Base-by-base conservation (phyloP, 2,113 vertebrate species). In the Gasterosteus aculeatus region DNA sequence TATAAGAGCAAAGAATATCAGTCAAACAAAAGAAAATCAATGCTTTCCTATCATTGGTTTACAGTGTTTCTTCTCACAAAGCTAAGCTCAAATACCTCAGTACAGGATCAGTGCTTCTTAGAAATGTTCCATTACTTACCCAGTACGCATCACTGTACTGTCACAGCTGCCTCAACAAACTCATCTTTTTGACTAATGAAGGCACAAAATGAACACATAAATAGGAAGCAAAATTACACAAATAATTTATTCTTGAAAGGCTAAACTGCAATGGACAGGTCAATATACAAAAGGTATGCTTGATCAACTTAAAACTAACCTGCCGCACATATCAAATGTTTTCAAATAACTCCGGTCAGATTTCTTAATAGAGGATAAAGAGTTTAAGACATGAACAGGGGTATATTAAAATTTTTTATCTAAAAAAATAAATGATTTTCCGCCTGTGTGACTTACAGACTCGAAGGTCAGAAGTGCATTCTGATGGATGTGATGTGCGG, bases 151-250 rank as follows among this genome's bases (percentile, higher is more conserved):
- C 85, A 86, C 65, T 89, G 88, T 87, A 78, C 79, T 88, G 65
- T 83, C 76, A 86, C 79, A 91, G 87, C 87, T 91, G 91, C 85
- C 85, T 88, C 83, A 81, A 85, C 74, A 86, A 77, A 83, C 69
- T 75, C 78, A 78, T 49, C 38, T 61, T 69, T 80, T 80, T 87
- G 86, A 92, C 79, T 85, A 87, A 91, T 89, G 85, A 94, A 94
- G 93, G 93, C 93, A 94, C 93, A 84, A 91, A 92, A 94, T 91
- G 83, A 94, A 91, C 89, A 92, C 90, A 93, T 93, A 92, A 92
- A 92, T 92, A 90, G 84, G 76, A 91, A 90, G 80, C 77, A 47
- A 93, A 93, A 92, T 83, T 85, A 86, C 81, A 90, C 88, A 89
- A 93, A 93, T 94, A 92, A 93, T 93, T 93, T 93, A 93, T 91